phyloP scores from a whole-genome alignment of 2,113 vertebrate species.

The Eclectus roratus region DNA sequence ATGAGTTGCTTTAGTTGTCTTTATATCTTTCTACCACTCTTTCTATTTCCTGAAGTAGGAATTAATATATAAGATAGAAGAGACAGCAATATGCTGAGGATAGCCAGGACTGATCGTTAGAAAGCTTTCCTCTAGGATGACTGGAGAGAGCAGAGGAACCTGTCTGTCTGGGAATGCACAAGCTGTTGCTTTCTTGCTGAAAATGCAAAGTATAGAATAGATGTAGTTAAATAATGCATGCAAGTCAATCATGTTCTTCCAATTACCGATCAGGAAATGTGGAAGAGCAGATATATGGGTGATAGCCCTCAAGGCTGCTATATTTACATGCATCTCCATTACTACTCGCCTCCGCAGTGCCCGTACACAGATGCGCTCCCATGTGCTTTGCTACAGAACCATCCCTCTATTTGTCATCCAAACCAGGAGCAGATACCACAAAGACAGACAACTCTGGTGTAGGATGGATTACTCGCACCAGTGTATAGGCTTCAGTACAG shows the following conservation, averaged over 20 bases:
- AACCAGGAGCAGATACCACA: no score
- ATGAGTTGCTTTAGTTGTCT: background rate
- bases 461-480: rapidly evolving
- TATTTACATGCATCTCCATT: rapidly evolving
- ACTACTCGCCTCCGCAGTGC: rapidly evolving
- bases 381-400: no score
- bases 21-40: background rate
- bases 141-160: background rate
- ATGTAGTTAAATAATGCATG: background rate
- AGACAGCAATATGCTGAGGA: rapidly evolving
- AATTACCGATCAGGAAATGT: background rate
- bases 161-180: rapidly evolving
- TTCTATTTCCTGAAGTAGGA: background rate
- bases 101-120: rapidly evolving
- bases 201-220: no score
- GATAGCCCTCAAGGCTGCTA: no score
- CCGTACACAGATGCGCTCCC: no score
- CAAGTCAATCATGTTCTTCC: background rate
- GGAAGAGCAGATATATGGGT: rapidly evolving
- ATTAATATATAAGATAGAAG: no score
- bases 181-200: background rate
- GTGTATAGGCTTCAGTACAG: background rate
- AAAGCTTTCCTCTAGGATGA: rapidly evolving
- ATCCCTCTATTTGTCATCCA: rapidly evolving
- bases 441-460: rapidly evolving